Conservation (phyloP, 2,113 vertebrate species). For the Pipa parva region DNA sequence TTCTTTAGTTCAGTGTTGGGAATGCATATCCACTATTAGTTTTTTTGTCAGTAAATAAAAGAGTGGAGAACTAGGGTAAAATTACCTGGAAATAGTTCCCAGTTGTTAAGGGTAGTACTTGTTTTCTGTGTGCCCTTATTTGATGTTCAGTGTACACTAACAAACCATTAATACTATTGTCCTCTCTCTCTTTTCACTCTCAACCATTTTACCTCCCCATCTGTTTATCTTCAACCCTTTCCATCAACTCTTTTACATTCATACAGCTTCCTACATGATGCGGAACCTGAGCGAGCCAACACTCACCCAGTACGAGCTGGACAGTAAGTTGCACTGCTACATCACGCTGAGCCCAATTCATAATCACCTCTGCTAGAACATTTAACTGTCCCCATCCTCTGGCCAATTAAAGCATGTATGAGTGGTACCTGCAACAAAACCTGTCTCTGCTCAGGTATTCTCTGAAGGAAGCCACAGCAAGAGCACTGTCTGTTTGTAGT, state of each 20-base stretch:
- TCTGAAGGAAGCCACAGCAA: too few species aligned
- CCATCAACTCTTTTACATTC: background rate
- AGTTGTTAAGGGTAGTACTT: background rate
- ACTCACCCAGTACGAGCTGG: slow-evolving; percentile 83
- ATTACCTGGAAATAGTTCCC: too few species aligned
- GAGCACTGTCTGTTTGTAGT: too few species aligned
- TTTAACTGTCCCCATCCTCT: too few species aligned
- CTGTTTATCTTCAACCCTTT: slow-evolving; percentile 1
- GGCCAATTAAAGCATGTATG: too few species aligned
- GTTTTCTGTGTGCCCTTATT: slow-evolving; percentile 7
- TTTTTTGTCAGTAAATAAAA: too few species aligned
- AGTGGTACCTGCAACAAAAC: too few species aligned
- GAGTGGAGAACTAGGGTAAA: too few species aligned
- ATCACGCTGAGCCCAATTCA: background rate
- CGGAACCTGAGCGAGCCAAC: slow-evolving; percentile 82
- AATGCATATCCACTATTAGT: too few species aligned
- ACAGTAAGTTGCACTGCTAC: slow-evolving; percentile 82
- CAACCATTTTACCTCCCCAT: slow-evolving; percentile 28
- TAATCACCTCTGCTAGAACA: too few species aligned
- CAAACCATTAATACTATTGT: slow-evolving; percentile 11
- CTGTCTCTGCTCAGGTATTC: too few species aligned
- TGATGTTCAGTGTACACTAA: slow-evolving; percentile 35
- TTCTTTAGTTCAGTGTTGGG: too few species aligned
- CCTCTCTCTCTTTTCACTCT: fast-evolving
- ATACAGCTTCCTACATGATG: slow-evolving; percentile 74